A percentile compares a stretch with the other conserved stretches of the same genome.
Evolutionary conservation across 35 echinoderm and acorn worm species (phyloP).

Genomic region (Ophioderma brevispina): DNA sequence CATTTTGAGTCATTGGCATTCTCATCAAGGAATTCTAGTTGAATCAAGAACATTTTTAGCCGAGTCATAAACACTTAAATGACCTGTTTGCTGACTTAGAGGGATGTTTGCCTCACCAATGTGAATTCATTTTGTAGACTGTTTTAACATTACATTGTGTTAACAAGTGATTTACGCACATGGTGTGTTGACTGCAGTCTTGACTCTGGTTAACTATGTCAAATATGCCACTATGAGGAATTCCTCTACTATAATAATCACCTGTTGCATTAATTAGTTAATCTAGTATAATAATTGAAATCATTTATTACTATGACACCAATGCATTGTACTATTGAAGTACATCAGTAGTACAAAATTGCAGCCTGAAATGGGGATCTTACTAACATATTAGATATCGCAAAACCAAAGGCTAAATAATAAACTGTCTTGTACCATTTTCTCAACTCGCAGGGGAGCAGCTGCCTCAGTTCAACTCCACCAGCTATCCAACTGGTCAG

Average conservation of each 20-base stretch:
- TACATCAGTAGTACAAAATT: not conserved
- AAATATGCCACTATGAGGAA: too few relatives aligned
- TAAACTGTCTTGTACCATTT: not conserved
- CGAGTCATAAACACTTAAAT: too few relatives aligned
- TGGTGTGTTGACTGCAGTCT: too few relatives aligned
- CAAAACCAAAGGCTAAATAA: not conserved
- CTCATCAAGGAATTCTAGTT: not conserved
- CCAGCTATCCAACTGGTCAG: not conserved
- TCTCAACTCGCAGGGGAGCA: not conserved
- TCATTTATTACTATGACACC: not conserved
- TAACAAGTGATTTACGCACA: too few relatives aligned
- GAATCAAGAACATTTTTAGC: not conserved
- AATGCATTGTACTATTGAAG: not conserved
- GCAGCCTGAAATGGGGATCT: not conserved
- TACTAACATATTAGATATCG: not conserved
- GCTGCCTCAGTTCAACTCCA: not conserved
- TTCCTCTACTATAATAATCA: too few relatives aligned
- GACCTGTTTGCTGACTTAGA: too few relatives aligned
- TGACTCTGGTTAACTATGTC: too few relatives aligned
- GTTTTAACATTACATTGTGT: too few relatives aligned
- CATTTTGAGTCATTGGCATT: not conserved
- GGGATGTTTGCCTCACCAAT: too few relatives aligned
- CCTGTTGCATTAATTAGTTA: too few relatives aligned
- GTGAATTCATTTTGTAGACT: too few relatives aligned
- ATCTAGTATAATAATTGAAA: not conserved